Base-by-base conservation (phyloP, 2,888 invertebrate genomes). In the Leptinotarsa peninsularis region DNA sequence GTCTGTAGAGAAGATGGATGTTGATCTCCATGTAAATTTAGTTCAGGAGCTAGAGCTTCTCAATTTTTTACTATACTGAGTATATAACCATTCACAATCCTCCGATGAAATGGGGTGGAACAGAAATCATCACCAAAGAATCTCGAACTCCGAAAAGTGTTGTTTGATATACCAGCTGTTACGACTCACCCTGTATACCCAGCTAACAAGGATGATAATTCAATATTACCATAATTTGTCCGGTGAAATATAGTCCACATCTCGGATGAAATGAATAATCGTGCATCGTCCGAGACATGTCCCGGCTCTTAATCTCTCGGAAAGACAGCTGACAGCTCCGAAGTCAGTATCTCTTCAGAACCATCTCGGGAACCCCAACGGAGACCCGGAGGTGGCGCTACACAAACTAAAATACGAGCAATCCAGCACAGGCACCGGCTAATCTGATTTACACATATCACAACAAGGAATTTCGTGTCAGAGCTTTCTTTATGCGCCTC, bases 371-470 rank as follows among this genome's bases (percentile, higher is more conserved):
- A 69, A 67, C 79, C 72, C 80, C 80, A 73, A 71, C 80, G 60
- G 80, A 50, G 80, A 79, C 21, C 75, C 77, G 71, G 74, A 78
- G 79, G 80, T 80, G 80, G 80, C 79, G 78, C 80, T 80, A 72
- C 72, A 75, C 69, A 76, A 75, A 76, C 74, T 73, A 66, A 78
- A 78, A 75, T 78, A 77, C 72, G 73, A 70, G 73, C 75, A 69
- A 76, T 76, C 76, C 66, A 76, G 75, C 73, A 74, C 74, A 75
- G 76, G 71, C 78, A 67, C 67, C 67, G 52, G 75, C 79, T 79
- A 79, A 79, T 79, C 79, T 77, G 79, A 79, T 79, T 77, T 77
- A 77, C 77, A 77, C 77, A 77, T 77, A 76, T 77, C 79, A 79
- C 79, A 76, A 78, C 76, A 73, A 73, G 76, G 76, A 73, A 75